phyloP scores from a whole-genome alignment of 2,113 vertebrate species.

The Pogonocichla stellata region DNA sequence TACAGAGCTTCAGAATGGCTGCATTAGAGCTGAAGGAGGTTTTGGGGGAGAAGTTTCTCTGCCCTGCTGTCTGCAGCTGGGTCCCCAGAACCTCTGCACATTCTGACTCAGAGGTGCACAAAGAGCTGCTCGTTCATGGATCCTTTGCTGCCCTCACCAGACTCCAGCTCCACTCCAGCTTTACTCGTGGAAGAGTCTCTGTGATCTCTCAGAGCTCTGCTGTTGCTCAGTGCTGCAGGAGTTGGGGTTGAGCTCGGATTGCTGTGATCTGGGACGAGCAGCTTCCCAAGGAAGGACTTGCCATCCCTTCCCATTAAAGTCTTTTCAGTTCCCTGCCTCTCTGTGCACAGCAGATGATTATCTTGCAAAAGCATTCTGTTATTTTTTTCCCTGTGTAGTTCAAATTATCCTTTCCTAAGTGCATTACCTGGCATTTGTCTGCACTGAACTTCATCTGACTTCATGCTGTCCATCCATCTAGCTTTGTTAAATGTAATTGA shows the following conservation, averaged over 20 bases:
- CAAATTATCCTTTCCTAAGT: slow-evolving; percentile 56
- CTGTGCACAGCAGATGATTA: slow-evolving; percentile 54
- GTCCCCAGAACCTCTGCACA: fast-evolving
- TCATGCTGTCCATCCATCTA: slow-evolving; percentile 19
- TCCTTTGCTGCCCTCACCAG: not conserved
- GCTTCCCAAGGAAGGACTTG: slow-evolving; percentile 36
- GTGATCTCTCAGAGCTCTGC: not conserved
- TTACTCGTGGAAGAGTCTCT: not conserved
- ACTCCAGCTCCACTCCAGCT: not conserved
- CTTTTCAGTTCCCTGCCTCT: slow-evolving; percentile 21
- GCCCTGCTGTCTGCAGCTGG: not conserved
- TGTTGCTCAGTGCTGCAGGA: not conserved
- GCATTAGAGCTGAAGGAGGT: not conserved
- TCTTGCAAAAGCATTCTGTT: slow-evolving; percentile 30
- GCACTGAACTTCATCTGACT: slow-evolving; percentile 43
- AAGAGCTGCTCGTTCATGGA: not conserved
- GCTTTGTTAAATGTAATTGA: slow-evolving; percentile 33
- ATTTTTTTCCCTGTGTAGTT: not conserved
- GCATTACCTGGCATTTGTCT: slow-evolving; percentile 57
- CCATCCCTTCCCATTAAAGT: slow-evolving; percentile 6
- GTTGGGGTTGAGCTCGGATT: not conserved
- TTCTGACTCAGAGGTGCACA: not conserved
- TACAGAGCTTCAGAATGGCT: fast-evolving
- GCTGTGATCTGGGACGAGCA: not conserved
- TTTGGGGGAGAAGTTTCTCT: not conserved